Evolutionary conservation across 1,140 invertebrate genomes (phyloP), one percentile per base, ranked within the genome.

Genomic region (Trissolcus basalis): DNA sequence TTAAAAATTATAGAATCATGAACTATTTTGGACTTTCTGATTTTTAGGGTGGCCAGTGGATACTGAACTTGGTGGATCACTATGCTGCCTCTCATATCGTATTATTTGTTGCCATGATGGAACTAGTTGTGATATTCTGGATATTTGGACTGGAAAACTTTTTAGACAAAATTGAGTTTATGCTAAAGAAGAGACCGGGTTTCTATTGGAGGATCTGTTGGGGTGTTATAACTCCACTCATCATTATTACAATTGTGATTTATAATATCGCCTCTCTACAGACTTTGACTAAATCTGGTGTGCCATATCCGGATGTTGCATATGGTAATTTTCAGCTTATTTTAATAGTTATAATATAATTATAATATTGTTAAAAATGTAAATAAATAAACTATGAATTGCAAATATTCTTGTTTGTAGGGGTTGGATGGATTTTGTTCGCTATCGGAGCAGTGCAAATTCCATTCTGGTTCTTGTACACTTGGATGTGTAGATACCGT

Each of bases 201-300:
- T 80, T 91, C 5, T 96, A 95, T 81, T 96, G 94, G 94, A 91
- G 93, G 78, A 77, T 94, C 3, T 95, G 93, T 53, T 96, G 95
- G 95, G 91, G 90, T 13, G 79, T 95, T 5, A 82, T 95, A 13
- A 94, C 93, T 14, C 95, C 95, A 0, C 50, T 94, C 9, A 88
- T 94, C 39, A 89, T 96, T n/a, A 88, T 91, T 7, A 87, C 91
- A 0, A 93, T 94, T 60, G 84, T 94, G 27, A 81, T 93, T 15
- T 94, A 94, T 77, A 91, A 91, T 14, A 80, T 93, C 19, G 81
- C 85, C 1, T 90, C 87, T 15, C 82, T 90, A 11, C 80, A 88
- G 60, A 89, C 89, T 0, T 64, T 93, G 0, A 88, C 83, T 8
- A 90, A 91, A 70, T 83, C 86, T 36, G 77, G 85, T 1, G 69